phyloP scores from a whole-genome alignment of 2,888 invertebrate genomes.

The Ptychoptera contaminata region DNA sequence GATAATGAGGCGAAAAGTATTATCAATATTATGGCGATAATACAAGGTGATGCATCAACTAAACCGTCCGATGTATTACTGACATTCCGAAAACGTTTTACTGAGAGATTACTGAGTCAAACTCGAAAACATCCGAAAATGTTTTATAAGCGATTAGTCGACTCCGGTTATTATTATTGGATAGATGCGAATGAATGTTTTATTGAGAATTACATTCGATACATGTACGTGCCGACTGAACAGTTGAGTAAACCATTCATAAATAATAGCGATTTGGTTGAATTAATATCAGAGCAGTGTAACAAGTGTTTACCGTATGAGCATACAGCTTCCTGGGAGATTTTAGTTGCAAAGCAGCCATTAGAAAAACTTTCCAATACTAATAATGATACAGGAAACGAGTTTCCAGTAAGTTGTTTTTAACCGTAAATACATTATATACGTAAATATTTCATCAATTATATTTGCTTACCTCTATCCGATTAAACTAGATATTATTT shows the following conservation, averaged over 20 bases:
- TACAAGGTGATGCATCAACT: conserved; percentile 27
- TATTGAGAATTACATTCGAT: conserved; percentile 32
- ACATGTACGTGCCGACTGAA: no score
- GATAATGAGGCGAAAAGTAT: conserved; percentile 31
- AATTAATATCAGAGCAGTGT: conserved; percentile 27
- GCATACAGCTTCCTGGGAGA: conserved; percentile 35
- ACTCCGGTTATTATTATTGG: conserved; percentile 38
- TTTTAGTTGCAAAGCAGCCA: conserved; percentile 27
- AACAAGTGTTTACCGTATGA: conserved; percentile 31
- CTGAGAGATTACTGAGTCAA: conserved; percentile 11
- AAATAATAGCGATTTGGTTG: conserved; percentile 13
- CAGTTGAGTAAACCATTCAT: conserved; percentile 4
- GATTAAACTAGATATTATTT: conserved; percentile 35
- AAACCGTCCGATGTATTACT: no score
- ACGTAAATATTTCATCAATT: no score
- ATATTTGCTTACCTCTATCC: conserved; percentile 10
- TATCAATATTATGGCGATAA: conserved; percentile 33
- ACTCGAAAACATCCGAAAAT: conserved; percentile 25
- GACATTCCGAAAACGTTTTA: no score
- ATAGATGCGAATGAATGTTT: conserved; percentile 25
- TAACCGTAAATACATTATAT: no score
- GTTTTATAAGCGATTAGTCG: conserved; percentile 29
- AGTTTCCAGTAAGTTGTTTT: no score
- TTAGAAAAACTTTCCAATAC: neutral
- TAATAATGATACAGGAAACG: no score